Conservation (phyloP, 2,797 vertebrate genomes). For the Pangasius djambal region DNA sequence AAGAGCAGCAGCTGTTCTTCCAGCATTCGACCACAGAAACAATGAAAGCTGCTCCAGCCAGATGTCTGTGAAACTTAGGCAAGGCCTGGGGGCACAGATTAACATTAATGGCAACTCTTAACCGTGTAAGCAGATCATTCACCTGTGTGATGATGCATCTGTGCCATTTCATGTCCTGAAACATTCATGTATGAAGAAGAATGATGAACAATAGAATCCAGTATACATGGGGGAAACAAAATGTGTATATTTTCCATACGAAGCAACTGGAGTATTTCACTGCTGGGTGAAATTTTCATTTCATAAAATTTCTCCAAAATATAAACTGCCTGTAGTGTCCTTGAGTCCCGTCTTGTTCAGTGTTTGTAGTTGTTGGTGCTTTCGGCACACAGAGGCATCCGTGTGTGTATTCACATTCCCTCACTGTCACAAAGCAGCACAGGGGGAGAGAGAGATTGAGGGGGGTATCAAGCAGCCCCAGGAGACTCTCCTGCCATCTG, state of each 20-base stretch:
- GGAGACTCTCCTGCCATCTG: conserved; percentile 61
- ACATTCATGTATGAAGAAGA: conserved; percentile 23
- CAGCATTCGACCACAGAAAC: conserved; percentile 53
- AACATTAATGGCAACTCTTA: conserved; percentile 44
- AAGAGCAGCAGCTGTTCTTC: conserved; percentile 53
- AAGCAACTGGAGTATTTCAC: not conserved
- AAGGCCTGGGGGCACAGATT: conserved; percentile 50
- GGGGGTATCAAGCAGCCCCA: conserved; percentile 58
- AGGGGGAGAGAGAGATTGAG: conserved; percentile 46
- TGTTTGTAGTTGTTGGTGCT: not conserved
- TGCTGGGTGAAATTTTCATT: not conserved
- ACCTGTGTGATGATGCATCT: conserved; percentile 53
- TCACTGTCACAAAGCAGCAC: conserved; percentile 57
- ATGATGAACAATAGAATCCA: not conserved
- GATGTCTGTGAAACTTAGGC: conserved; percentile 50
- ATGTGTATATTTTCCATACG: not conserved
- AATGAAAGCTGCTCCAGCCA: conserved; percentile 52
- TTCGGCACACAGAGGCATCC: conserved; percentile 50
- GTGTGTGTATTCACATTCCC: conserved; percentile 57
- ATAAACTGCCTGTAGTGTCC: not conserved
- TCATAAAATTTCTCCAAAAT: conserved; percentile 4
- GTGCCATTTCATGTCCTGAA: conserved; percentile 42
- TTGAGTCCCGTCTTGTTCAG: conserved; percentile 1
- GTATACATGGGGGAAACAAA: not conserved
- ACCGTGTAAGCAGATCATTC: conserved; percentile 41